A percentile compares a stretch with the other conserved stretches of the same genome.
phyloP scores from a whole-genome alignment of 2,797 vertebrate genomes.

The Botia almorhae region DNA sequence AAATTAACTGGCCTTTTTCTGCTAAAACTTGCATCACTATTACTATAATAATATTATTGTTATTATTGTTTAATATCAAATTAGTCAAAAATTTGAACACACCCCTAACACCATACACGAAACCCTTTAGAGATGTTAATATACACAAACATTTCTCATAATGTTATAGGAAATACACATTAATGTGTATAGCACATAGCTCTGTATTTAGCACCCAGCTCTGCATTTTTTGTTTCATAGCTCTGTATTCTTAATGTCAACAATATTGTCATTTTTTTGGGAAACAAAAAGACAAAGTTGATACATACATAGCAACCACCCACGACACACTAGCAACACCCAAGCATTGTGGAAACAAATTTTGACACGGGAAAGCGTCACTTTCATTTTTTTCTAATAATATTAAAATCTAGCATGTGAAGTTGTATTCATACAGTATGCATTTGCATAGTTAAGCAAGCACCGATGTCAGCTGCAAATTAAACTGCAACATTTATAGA shows the following conservation, averaged over 20 bases:
- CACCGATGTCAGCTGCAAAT: slow-evolving; percentile 1
- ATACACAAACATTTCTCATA: too few species aligned
- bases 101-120: background rate
- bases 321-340: too few species aligned
- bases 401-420: background rate
- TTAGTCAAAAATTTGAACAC: background rate
- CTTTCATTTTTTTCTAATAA: background rate
- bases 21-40: background rate
- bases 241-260: too few species aligned
- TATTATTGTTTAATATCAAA: background rate
- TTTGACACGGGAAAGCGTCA: background rate
- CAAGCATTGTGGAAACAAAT: background rate
- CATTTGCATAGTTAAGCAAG: background rate
- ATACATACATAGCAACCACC: background rate
- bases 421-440: background rate
- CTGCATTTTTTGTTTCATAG: too few species aligned
- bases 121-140: too few species aligned
- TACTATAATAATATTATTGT: background rate
- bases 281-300: too few species aligned
- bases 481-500: background rate
- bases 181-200: too few species aligned
- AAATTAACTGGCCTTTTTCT: slow-evolving; percentile 43
- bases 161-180: too few species aligned
- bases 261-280: too few species aligned
- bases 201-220: too few species aligned